These are phyloP conservation scores for Percopsis transmontana DNA, from an alignment of 2,113 vertebrate species.

Conservation along the genomic window DNA sequence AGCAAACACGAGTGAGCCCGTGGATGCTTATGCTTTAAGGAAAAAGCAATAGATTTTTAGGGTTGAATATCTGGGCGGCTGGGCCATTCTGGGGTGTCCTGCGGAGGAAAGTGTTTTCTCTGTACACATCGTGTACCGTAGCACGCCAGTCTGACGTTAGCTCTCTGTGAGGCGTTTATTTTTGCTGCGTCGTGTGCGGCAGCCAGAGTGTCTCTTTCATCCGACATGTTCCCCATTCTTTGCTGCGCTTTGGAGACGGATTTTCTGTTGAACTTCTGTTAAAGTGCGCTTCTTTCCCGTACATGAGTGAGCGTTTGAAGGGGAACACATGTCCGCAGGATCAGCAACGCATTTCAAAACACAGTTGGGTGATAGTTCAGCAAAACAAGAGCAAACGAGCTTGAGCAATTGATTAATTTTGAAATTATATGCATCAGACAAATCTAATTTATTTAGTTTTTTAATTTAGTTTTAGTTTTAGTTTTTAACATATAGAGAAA, in stretches of 20 bases:
- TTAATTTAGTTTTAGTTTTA: too few relatives aligned
- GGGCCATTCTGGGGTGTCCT: slow-evolving; percentile 49
- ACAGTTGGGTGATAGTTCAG: background rate
- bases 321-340: slow-evolving; percentile 32
- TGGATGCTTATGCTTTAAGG: slow-evolving; percentile 55
- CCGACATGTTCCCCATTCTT: slow-evolving; percentile 26
- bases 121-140: slow-evolving; percentile 66
- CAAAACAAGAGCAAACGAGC: background rate
- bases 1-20: slow-evolving; percentile 58
- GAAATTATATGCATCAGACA: too few relatives aligned
- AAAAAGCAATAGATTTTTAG: slow-evolving; percentile 70
- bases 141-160: slow-evolving; percentile 54
- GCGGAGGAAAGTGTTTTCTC: slow-evolving; percentile 75
- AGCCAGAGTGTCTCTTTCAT: slow-evolving; percentile 50
- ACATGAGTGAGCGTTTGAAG: slow-evolving; percentile 43
- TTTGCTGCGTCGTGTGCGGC: slow-evolving; percentile 74
- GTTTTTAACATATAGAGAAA: too few relatives aligned
- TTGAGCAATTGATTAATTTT: too few relatives aligned
- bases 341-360: slow-evolving; percentile 25
- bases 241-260: background rate
- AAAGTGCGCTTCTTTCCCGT: slow-evolving; percentile 19
- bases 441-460: too few relatives aligned
- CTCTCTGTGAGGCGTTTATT: slow-evolving; percentile 74
- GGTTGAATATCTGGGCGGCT: slow-evolving; percentile 51
- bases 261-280: slow-evolving; percentile 26